Percentiles rank a stretch among this genome's conserved stretches.
Conservation (phyloP, 1,140 invertebrate genomes). For the Conus ventricosus region DNA sequence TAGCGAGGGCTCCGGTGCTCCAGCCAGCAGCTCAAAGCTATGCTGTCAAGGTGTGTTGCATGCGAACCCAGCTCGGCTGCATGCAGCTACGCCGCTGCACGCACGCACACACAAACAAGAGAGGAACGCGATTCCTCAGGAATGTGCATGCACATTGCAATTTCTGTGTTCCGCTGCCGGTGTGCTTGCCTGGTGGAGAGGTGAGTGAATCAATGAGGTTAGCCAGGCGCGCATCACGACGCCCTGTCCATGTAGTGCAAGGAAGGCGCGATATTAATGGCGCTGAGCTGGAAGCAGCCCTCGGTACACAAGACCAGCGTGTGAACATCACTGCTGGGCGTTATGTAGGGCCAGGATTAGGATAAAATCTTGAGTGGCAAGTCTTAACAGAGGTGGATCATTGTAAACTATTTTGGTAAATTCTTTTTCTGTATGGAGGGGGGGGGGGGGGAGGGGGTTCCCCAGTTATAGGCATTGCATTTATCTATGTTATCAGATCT, state of each 20-base stretch:
- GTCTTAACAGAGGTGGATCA: too few relatives aligned
- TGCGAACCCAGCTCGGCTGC: not conserved
- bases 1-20: not conserved
- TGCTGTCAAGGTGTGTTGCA: not conserved
- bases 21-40: not conserved
- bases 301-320: too few relatives aligned
- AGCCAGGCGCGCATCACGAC: not conserved
- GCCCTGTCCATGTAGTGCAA: not conserved
- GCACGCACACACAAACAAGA: slow-evolving; percentile 6
- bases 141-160: slow-evolving; percentile 6
- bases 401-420: too few relatives aligned
- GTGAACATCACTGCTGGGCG: too few relatives aligned
- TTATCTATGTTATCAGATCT: too few relatives aligned
- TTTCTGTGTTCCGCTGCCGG: not conserved
- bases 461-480: too few relatives aligned
- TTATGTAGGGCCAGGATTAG: too few relatives aligned
- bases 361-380: too few relatives aligned
- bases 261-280: not conserved
- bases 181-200: not conserved
- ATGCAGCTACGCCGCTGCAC: not conserved
- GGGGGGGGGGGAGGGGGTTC: too few relatives aligned
- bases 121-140: not conserved
- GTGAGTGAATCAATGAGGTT: not conserved
- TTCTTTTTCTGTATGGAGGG: too few relatives aligned
- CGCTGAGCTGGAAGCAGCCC: not conserved